Base-by-base conservation (phyloP, 2,888 invertebrate species). In the Hypercompe scribonia region DNA sequence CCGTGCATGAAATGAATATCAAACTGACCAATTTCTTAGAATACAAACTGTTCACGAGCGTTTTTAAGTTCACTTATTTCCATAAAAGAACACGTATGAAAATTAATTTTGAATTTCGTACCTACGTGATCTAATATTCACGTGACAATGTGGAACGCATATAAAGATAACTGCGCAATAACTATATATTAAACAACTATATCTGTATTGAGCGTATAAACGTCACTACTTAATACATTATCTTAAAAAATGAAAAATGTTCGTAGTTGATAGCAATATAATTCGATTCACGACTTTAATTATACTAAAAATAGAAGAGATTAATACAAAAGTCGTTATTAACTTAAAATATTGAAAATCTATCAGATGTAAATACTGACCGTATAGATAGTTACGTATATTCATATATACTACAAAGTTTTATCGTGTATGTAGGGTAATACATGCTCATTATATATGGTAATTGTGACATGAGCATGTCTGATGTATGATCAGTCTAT, bases 131-230 rank as follows among this genome's bases (percentile, higher is more conserved):
- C 31, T 15, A 61, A 31, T 61, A 31, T 31, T 54, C 24, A 54
- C 50, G n/a, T 24, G 50, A 54, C n/a, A 54, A 65, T 10, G 21
- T 13, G 33, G 3, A 65, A 13, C 24, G 13, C 7, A 65, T 10
- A 65, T 31, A 64, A 66, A 66, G 15, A 66, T 66, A 66, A 71
- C 39, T 66, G 58, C 71, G 66, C 66, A 66, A 58, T 71, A 39
- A 54, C 50, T 24, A 66, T 31, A n/a, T n/a, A 70, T n/a, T 61
- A 71, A 58, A 71, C 39, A 54, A 66, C 21, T 65, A 11, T 65
- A 36, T 36, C 36, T 0, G 31, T 36, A 36, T 13, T 65, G 33
- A 36, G n/a, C n/a, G 5, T 65, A 34, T 13, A 36, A 34, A n/a
- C 64, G n/a, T 65, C 34, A 36, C 3, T 34, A 36, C 36, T 65